Evolutionary conservation across 2,113 vertebrate species (phyloP).

Genomic region (Circaetus cinerascens): DNA sequence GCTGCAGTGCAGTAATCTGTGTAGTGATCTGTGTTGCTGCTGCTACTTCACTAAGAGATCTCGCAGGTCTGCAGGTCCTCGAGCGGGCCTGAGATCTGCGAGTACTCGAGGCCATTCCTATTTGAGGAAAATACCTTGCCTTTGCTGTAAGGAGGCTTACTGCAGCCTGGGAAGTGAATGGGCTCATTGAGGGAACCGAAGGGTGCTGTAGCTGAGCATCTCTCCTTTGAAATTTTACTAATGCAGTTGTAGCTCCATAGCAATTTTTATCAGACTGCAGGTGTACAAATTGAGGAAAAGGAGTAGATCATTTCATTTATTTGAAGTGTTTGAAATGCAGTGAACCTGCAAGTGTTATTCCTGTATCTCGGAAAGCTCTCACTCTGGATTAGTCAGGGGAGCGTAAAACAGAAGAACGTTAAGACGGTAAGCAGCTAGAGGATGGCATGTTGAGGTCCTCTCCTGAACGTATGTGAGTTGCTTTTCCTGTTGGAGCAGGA

Average conservation of each 20-base stretch:
- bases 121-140: neutral
- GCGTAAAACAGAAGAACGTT: neutral
- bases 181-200: neutral
- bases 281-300: neutral
- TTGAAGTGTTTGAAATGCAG: neutral
- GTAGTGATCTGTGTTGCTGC: neutral
- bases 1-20: neutral
- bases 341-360: neutral
- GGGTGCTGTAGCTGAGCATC: neutral
- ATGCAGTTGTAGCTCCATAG: neutral
- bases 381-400: neutral
- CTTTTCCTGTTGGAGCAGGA: neutral
- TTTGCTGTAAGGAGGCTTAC: neutral
- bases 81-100: neutral
- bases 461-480: neutral
- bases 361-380: neutral
- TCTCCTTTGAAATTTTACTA: neutral
- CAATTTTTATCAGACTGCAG: neutral
- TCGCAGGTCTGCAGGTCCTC: neutral
- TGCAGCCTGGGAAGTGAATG: neutral
- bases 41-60: too few relatives aligned
- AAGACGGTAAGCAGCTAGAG: neutral
- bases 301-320: neutral
- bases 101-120: neutral
- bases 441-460: accelerated